A percentile compares a stretch with the other conserved stretches of the same genome.
Conservation (phyloP, 2,888 invertebrate species). For the Orthosia gothica region DNA sequence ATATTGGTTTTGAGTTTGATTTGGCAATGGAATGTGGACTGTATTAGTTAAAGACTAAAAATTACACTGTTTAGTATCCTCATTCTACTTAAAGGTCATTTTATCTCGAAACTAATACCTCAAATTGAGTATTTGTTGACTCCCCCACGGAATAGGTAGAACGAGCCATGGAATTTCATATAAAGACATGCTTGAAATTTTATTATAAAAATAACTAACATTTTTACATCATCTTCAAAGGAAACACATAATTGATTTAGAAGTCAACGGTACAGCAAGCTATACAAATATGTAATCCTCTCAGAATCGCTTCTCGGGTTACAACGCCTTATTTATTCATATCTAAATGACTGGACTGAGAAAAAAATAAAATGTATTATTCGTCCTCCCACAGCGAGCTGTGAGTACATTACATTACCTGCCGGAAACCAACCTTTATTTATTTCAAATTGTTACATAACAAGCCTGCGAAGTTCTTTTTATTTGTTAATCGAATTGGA, state of each 20-base stretch:
- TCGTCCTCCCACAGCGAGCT: conserved; percentile 70
- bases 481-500: conserved; percentile 67
- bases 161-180: neutral
- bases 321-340: conserved; percentile 75
- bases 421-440: conserved; percentile 66
- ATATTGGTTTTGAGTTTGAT: conserved; percentile 25
- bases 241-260: conserved; percentile 39
- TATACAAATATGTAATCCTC: conserved; percentile 57
- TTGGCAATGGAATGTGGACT: neutral
- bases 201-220: neutral
- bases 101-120: neutral
- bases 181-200: neutral
- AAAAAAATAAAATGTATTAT: conserved; percentile 78
- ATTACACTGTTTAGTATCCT: neutral
- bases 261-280: conserved; percentile 9
- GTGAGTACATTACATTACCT: conserved; percentile 68
- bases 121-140: no score
- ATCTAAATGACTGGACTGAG: conserved; percentile 76
- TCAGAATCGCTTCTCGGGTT: conserved; percentile 54
- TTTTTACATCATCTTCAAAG: conserved; percentile 25
- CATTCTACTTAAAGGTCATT: neutral
- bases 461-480: conserved; percentile 31
- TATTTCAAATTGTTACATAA: conserved; percentile 56
- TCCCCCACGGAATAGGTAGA: neutral
- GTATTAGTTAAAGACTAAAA: no score